Evolutionary conservation across 2,797 vertebrate genomes (phyloP).

Genomic region (Sebastes variabilis): DNA sequence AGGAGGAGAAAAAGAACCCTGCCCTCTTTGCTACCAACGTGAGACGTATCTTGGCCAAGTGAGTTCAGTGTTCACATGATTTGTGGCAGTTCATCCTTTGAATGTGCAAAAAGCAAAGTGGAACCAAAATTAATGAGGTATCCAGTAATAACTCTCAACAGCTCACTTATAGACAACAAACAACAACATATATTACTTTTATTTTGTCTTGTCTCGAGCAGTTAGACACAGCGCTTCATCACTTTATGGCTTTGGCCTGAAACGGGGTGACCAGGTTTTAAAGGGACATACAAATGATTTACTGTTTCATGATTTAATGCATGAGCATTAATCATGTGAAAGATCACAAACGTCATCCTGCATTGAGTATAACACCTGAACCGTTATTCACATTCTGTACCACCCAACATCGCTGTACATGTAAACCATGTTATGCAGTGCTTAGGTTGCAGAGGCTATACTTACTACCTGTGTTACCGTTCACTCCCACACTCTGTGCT

Average conservation of each 20-base stretch:
- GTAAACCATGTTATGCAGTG: neutral
- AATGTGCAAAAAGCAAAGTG: neutral
- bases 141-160: neutral
- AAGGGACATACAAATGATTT: no score
- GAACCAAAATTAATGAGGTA: neutral
- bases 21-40: constrained; percentile 94
- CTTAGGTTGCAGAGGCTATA: neutral
- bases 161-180: neutral
- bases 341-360: neutral
- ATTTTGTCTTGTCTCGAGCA: neutral
- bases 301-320: no score
- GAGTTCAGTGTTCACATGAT: constrained; percentile 59
- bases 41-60: constrained; percentile 94
- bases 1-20: constrained; percentile 93
- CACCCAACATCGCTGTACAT: neutral
- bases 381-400: neutral
- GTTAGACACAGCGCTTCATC: neutral
- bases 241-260: neutral
- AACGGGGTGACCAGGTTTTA: neutral
- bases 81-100: neutral
- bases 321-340: neutral
- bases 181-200: neutral
- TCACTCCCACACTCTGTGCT: neutral
- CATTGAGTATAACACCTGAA: neutral
- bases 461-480: neutral